These are phyloP conservation scores for Sebastolobus altivelis DNA, from an alignment of 2,797 vertebrate species.

Conservation along the genomic window DNA sequence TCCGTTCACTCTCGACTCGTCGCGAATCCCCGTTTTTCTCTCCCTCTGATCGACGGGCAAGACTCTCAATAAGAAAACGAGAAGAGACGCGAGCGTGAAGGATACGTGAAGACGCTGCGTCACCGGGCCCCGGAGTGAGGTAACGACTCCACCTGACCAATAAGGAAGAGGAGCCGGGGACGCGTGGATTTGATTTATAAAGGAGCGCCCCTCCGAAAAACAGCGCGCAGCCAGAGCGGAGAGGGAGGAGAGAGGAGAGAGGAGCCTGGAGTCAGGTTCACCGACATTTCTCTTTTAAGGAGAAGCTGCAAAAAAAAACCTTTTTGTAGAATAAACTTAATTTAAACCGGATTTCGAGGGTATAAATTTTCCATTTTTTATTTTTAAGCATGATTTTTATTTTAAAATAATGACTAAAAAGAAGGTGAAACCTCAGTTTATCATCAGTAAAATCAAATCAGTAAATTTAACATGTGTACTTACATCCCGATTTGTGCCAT, in stretches of 20 bases:
- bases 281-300: slow-evolving; percentile 12
- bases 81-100: slow-evolving; percentile 96
- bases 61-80: slow-evolving; percentile 88
- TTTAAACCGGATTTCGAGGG: neutral
- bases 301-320: neutral
- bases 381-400: neutral
- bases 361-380: neutral
- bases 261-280: slow-evolving; percentile 40
- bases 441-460: neutral
- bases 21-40: slow-evolving; percentile 26
- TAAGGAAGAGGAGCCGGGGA: slow-evolving; percentile 84
- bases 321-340: neutral
- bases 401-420: neutral
- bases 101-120: slow-evolving; percentile 98
- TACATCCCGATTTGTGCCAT: neutral
- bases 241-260: slow-evolving; percentile 39
- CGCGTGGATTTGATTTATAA: slow-evolving; percentile 74
- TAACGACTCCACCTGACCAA: slow-evolving; percentile 93
- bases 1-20: slow-evolving; percentile 39
- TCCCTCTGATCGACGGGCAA: slow-evolving; percentile 59
- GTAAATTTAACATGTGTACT: neutral
- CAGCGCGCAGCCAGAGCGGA: slow-evolving; percentile 47
- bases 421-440: neutral
- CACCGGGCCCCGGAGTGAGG: slow-evolving; percentile 91
- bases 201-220: slow-evolving; percentile 50